Percentiles rank a stretch among this genome's conserved stretches.
Conservation (phyloP, 2,113 vertebrate genomes). For the Procapra przewalskii region DNA sequence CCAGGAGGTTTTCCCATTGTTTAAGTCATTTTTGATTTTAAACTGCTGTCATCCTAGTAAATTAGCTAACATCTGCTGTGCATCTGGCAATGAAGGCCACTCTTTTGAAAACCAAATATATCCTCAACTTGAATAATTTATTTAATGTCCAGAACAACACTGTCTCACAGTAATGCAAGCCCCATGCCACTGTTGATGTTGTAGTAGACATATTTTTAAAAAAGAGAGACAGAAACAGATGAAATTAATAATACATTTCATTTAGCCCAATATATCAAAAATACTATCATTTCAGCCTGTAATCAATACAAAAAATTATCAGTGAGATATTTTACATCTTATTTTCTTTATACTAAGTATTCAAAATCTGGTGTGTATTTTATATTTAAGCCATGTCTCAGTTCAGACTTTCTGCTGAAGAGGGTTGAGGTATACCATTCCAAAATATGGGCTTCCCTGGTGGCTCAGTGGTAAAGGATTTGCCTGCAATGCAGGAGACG, state of each 20-base stretch:
- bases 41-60: neutral
- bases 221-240: neutral
- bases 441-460: neutral
- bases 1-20: neutral
- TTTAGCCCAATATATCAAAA: neutral
- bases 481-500: neutral
- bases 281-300: neutral
- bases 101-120: neutral
- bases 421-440: neutral
- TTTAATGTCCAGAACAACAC: neutral
- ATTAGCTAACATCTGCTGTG: constrained; percentile 15
- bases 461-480: neutral
- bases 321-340: neutral
- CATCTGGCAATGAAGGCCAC: neutral
- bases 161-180: neutral
- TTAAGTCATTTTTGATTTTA: constrained; percentile 4
- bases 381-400: neutral
- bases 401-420: neutral
- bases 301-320: neutral
- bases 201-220: neutral
- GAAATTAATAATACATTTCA: neutral
- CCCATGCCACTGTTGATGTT: neutral
- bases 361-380: neutral
- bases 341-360: neutral
- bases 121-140: neutral